Base-by-base conservation (phyloP, 2,888 invertebrate species). In the Thereva nobilitata region DNA sequence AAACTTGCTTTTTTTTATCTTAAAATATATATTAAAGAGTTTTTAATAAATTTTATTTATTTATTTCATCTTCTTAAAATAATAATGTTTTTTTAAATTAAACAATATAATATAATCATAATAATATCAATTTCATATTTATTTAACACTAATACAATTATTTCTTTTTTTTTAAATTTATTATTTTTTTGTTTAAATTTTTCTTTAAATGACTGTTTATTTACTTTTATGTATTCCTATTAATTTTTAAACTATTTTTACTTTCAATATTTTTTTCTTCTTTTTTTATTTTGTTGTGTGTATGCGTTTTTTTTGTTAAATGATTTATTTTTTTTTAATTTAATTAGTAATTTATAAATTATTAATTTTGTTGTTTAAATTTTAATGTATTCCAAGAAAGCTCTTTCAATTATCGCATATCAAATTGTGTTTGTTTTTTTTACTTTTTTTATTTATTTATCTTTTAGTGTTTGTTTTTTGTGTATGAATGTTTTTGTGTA, bases 331-430 rank as follows among this genome's bases (percentile, higher is more conserved):
- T 23, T n/a, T 23, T 23, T 23, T 23, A 23, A 59, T 41, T 8
- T 59, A 37, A 38, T 10, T n/a, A 59, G 45, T 35, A 47, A 41
- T 59, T 23, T 54, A 8, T 54, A 10, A 10, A 12, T 59, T 55
- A 38, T 38, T 59, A 57, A 44, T 49, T 61, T 61, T 49, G 12
- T 7, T 53, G 10, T 55, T 23, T 57, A 44, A 23, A 35, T 52
- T 64, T 64, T 53, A 54, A 42, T 54, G 44, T 68, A 57, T 56
- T 67, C 64, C 68, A 67, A 67, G 56, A 68, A 68, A 68, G 68
- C 68, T 68, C 66, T 64, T 68, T 68, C 68, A 68, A 68, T 64
- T 64, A 64, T 68, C 67, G 67, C 68, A 68, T 68, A 67, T 68
- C 68, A 57, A 59, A 37, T 59, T 59, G 59, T 47, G 49, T 41